Evolutionary conservation across 2,888 invertebrate species (phyloP), one percentile per base, ranked within the genome.

Genomic region (Chrysolina americana): DNA sequence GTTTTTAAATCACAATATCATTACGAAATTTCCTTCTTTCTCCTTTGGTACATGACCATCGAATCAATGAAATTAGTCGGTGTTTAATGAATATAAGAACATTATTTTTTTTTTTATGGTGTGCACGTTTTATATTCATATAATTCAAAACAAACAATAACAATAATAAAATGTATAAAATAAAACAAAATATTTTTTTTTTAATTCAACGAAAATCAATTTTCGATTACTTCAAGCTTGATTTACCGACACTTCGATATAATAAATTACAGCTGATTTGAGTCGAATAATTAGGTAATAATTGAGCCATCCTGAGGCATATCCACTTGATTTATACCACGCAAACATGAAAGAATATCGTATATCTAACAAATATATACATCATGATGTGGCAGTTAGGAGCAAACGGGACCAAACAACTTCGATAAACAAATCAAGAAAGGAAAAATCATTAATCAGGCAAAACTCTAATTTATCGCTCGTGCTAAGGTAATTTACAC

Each of bases 401-500:
- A 66, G 66, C n/a, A 66, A 23, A 50, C 28, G 62, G 59, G 41
- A 41, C 47, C 47, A 48, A 48, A 62, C 41, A 62, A 63, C 68
- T 53, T 68, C 62, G 41, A 73, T 63, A 68, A 73, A 62, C 62
- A 68, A 63, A 73, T 68, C 44, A 50, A 66, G 50, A 44, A 53
- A 65, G 68, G 64, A 65, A 64, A 64, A 65, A 69, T 73, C 70
- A 71, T 74, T 74, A 76, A 76, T 76, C 76, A 76, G 71, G 23
- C 65, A 48, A 71, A 65, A 69, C 65, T 68, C 63, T 71, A 72
- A 76, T 76, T 76, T 76, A 76, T 76, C 56, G 71, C 69, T 70
- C 70, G 50, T 71, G 74, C 74, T 74, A 50, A 65, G 76, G 70
- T 74, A 76, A 76, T 76, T 76, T 76, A 76, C 76, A 72, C 76